Base-by-base conservation (phyloP, 2,113 vertebrate genomes). In the Corvus hawaiiensis region DNA sequence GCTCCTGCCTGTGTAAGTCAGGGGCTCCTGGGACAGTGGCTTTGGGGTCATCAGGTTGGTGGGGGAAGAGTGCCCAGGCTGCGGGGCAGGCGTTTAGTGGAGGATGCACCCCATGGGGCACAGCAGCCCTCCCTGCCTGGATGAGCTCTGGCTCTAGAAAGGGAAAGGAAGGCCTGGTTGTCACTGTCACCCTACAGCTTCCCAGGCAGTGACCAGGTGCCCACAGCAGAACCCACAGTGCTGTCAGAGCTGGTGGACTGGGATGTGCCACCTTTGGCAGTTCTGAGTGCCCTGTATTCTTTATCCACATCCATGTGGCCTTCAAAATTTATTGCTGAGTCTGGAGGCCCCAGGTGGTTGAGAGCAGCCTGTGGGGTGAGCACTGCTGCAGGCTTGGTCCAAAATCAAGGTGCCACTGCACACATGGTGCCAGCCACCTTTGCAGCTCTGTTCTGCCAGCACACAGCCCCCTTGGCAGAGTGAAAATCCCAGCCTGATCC, bases 401-500 rank as follows among this genome's bases (percentile, higher is more conserved):
- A 3, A 67, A 46, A 37, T 28, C 67, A 58, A 46, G n/a, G 35
- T 41, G 46, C 27, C 46, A 33, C 43, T 71, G 49, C 68, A 66
- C 35, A 27, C 0, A 0, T 0, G 0, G 14, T 28, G 43, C 33
- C 0, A 0, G 11, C 33, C 52, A 26, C 33, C 26, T 58, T 51
- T 32, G 68, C 51, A 39, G 84, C 46, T 55, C 62, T 66, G 18
- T 27, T 58, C 55, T 54, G 55, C 19, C 10, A 28, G 61, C 3
- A 3, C n/a, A 13, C 4, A 55, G 24, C 19, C 30, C 44, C 41
- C 2, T 0, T 21, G 13, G 55, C 4, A 9, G 43, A 14, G 32
- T 14, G 46, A 49, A 74, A 71, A 54, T 27, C 52, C 76, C 81
- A 63, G 1, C 43, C 33, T 63, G 20, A 72, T 37, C n/a, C 75